These are phyloP conservation scores for Nudaria mundana DNA, from an alignment of 2,888 invertebrate genomes.

Conservation along the genomic window DNA sequence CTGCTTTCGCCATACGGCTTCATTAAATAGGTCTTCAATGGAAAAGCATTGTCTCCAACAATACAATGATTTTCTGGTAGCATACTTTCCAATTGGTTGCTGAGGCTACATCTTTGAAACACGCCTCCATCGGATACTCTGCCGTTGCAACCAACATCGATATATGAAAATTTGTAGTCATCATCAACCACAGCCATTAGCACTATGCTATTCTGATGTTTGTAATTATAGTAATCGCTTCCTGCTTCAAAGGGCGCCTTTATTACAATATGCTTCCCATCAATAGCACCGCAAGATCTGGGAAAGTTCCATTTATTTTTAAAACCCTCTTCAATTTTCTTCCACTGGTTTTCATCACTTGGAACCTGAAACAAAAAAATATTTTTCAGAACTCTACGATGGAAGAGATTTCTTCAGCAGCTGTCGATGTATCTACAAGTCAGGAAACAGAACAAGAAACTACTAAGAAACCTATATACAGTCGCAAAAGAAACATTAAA, in stretches of 20 bases:
- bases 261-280: constrained; percentile 35
- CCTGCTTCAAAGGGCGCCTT: constrained; percentile 15
- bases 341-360: constrained; percentile 16
- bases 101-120: background rate
- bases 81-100: background rate
- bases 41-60: background rate
- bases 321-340: constrained; percentile 13
- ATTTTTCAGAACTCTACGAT: too few relatives aligned
- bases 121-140: background rate
- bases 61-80: background rate
- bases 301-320: constrained; percentile 28
- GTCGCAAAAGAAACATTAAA: too few relatives aligned
- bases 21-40: background rate
- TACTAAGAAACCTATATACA: too few relatives aligned
- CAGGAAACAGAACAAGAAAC: too few relatives aligned
- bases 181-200: constrained; percentile 28
- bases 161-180: constrained; percentile 13
- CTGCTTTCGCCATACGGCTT: too few relatives aligned
- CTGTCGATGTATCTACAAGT: too few relatives aligned
- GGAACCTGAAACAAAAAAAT: background rate
- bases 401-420: too few relatives aligned
- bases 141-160: background rate
- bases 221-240: constrained; percentile 31
- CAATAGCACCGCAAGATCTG: constrained; percentile 21
- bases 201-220: constrained; percentile 27